These are phyloP conservation scores for Radopholus similis DNA, from an alignment of 1,140 invertebrate genomes.

Conservation along the genomic window DNA sequence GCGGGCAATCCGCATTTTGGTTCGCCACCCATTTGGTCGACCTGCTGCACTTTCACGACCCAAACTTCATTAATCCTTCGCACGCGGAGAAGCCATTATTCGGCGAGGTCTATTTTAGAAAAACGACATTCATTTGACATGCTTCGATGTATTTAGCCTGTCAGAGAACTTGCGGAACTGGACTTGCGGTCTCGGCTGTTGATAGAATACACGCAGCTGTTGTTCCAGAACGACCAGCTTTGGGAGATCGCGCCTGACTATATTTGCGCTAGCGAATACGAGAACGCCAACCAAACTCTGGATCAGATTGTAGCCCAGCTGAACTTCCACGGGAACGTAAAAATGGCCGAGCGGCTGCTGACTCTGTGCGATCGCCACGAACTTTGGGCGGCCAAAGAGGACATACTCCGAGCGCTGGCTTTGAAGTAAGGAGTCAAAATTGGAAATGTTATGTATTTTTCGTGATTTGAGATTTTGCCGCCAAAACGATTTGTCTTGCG, in stretches of 20 bases:
- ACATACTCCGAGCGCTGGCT: slow-evolving; percentile 3
- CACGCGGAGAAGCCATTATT: background rate
- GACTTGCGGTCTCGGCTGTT: slow-evolving; percentile 11
- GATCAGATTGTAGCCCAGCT: background rate
- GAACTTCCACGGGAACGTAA: slow-evolving; percentile 1
- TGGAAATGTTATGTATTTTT: background rate
- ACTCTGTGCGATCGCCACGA: slow-evolving; percentile 5
- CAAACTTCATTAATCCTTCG: slow-evolving; percentile 11
- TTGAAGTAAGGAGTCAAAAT: background rate
- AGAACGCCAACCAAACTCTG: background rate
- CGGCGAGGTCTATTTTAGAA: slow-evolving; percentile 2
- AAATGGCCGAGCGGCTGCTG: slow-evolving; percentile 2
- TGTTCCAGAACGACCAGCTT: slow-evolving; percentile 18
- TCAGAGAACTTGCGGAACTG: background rate
- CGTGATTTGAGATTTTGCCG: background rate
- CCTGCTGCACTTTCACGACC: slow-evolving; percentile 15
- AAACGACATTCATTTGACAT: background rate
- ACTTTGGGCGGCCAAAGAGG: background rate
- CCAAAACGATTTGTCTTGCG: slow-evolving; percentile 5
- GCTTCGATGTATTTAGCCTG: background rate
- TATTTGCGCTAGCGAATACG: background rate
- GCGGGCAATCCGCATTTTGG: slow-evolving; percentile 13
- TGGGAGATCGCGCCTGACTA: slow-evolving; percentile 16
- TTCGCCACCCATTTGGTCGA: slow-evolving; percentile 18
- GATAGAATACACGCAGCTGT: slow-evolving; percentile 8